Evolutionary conservation across 2,113 vertebrate genomes (phyloP).

Genomic region (Paramormyrops kingsleyae): DNA sequence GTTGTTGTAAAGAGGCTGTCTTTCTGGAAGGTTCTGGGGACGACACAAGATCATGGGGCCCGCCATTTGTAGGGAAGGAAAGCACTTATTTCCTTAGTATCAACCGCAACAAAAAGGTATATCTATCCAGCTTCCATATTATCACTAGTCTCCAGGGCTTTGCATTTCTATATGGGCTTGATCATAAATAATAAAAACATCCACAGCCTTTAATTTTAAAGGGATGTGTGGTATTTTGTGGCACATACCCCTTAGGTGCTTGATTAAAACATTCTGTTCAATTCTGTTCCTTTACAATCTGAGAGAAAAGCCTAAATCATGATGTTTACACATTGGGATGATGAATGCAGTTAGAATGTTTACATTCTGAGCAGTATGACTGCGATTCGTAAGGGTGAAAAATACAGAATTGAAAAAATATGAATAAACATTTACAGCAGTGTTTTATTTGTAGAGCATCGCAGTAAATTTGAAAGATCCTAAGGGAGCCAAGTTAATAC

Average conservation of each 20-base stretch:
- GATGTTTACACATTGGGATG: conserved; percentile 1
- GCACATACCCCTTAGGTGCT: not conserved
- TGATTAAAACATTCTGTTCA: not conserved
- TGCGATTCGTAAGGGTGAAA: not conserved
- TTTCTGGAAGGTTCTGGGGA: conserved; percentile 71
- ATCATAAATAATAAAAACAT: not conserved
- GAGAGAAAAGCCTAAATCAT: not conserved
- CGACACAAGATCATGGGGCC: conserved; percentile 89
- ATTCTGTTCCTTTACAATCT: not conserved
- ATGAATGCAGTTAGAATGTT: not conserved
- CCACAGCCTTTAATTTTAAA: not conserved
- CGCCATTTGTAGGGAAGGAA: conserved; percentile 77
- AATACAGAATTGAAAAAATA: not conserved
- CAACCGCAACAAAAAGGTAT: conserved; percentile 92
- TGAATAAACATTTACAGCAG: not conserved
- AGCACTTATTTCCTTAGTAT: conserved; percentile 91
- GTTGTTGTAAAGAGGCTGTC: not conserved
- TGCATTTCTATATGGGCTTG: not conserved
- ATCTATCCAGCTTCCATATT: not conserved
- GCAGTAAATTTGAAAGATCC: conserved; percentile 83
- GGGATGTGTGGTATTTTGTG: not conserved
- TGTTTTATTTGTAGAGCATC: conserved; percentile 70
- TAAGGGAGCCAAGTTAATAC: conserved; percentile 69
- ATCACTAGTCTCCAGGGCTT: not conserved
- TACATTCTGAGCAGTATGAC: not conserved